Percentiles rank a stretch among this genome's conserved stretches.
phyloP scores from a whole-genome alignment of 2,113 vertebrate genomes.

The Gymnobelideus leadbeateri region DNA sequence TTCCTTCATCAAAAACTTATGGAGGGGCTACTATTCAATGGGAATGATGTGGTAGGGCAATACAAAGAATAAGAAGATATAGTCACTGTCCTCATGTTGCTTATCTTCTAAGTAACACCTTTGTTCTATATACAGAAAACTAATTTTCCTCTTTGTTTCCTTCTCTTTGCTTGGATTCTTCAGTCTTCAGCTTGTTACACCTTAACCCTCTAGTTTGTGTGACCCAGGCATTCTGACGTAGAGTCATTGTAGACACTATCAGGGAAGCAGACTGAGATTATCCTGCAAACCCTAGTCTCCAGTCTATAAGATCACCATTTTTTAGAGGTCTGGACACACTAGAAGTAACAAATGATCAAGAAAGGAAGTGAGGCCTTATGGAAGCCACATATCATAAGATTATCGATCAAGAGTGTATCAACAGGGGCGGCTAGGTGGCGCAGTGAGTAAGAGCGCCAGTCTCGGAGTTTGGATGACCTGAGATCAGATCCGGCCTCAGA shows the following conservation, averaged over 20 bases:
- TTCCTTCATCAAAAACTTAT: background rate
- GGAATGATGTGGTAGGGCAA: background rate
- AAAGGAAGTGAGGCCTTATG: background rate
- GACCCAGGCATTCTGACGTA: background rate
- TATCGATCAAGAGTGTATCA: background rate
- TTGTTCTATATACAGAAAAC: background rate
- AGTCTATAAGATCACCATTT: background rate
- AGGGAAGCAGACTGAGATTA: background rate
- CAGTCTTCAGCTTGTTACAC: background rate
- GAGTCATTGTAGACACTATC: background rate
- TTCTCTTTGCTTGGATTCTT: background rate
- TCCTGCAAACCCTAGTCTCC: background rate
- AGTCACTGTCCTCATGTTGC: background rate
- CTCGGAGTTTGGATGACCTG: too few relatives aligned
- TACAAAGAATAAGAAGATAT: background rate
- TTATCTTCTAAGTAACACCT: background rate
- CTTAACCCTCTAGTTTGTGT: background rate
- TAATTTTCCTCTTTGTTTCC: background rate
- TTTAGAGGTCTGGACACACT: background rate
- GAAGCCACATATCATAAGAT: background rate
- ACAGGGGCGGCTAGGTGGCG: too few relatives aligned
- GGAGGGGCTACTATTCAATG: background rate
- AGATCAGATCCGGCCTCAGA: too few relatives aligned
- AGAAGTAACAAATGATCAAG: too few relatives aligned
- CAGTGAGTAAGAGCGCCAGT: too few relatives aligned